A percentile compares a stretch with the other conserved stretches of the same genome.
Conservation (phyloP, 2,888 invertebrate species). For the Portevinia maculata region DNA sequence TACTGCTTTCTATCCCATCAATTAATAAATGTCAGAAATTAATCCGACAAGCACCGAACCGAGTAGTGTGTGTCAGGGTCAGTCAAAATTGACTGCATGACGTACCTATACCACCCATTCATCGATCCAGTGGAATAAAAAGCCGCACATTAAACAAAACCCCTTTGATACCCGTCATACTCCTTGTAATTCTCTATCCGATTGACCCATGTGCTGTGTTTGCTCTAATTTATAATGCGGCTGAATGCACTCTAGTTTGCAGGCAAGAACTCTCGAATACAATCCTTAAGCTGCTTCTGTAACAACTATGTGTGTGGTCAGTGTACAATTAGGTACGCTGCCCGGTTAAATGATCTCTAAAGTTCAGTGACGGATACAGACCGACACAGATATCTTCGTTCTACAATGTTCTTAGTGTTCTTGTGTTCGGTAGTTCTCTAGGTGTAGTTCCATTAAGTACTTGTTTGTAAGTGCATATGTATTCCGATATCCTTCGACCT, state of each 20-base stretch:
- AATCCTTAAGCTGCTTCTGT: slow-evolving; percentile 19
- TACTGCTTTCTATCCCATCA: no score
- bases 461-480: background rate
- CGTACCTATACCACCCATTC: background rate
- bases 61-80: background rate
- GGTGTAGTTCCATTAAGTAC: background rate
- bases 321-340: slow-evolving; percentile 39
- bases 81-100: background rate
- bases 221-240: slow-evolving; percentile 50
- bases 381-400: slow-evolving; percentile 11
- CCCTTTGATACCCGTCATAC: slow-evolving; percentile 4
- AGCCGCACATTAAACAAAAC: background rate
- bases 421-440: no score
- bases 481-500: background rate
- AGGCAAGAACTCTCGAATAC: slow-evolving; percentile 32
- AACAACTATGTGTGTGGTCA: slow-evolving; percentile 27
- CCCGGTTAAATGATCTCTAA: slow-evolving; percentile 37
- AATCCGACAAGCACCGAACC: no score
- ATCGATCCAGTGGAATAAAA: slow-evolving; percentile 1
- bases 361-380: slow-evolving; percentile 34
- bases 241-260: slow-evolving; percentile 33
- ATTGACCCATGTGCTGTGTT: slow-evolving; percentile 51
- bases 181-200: slow-evolving; percentile 25
- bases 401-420: background rate
- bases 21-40: no score